Percentiles rank a stretch among this genome's conserved stretches.
These are phyloP conservation scores for Fistularia tabacaria DNA, from an alignment of 2,797 vertebrate genomes.

Conservation along the genomic window DNA sequence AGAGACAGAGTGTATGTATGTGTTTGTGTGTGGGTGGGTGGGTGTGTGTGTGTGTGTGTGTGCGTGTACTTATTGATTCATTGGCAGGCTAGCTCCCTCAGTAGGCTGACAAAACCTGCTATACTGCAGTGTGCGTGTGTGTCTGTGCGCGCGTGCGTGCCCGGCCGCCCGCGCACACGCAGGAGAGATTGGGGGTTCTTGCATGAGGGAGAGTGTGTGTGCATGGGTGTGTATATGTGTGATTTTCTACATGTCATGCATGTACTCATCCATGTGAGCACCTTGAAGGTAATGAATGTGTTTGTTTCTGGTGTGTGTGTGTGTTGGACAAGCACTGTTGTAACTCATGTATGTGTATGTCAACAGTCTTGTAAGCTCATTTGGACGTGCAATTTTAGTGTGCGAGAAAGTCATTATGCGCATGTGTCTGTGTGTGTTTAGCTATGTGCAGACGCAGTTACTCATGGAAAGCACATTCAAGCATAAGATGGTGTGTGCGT, in stretches of 20 bases:
- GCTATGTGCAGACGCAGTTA: constrained; percentile 17
- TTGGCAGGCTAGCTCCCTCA: constrained; percentile 50
- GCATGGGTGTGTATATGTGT: constrained; percentile 2
- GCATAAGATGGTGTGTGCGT: constrained; percentile 4
- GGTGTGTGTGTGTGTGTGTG: constrained; percentile 16
- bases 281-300: too few species aligned
- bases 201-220: not conserved
- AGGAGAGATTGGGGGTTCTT: not conserved
- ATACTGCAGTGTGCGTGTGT: constrained; percentile 41
- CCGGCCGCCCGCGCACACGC: too few species aligned
- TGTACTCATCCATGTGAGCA: too few species aligned
- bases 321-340: constrained; percentile 5
- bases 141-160: too few species aligned
- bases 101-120: constrained; percentile 29
- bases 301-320: constrained; percentile 15
- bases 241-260: constrained; percentile 1
- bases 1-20: constrained; percentile 12
- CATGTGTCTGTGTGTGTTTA: constrained; percentile 1
- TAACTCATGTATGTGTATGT: constrained; percentile 2
- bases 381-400: constrained; percentile 8
- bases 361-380: constrained; percentile 19
- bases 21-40: constrained; percentile 6
- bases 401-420: not conserved
- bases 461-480: constrained; percentile 30
- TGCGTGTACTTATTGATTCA: constrained; percentile 66